Conservation (phyloP, 2,797 vertebrate species). For the Amphiprion clarkii region DNA sequence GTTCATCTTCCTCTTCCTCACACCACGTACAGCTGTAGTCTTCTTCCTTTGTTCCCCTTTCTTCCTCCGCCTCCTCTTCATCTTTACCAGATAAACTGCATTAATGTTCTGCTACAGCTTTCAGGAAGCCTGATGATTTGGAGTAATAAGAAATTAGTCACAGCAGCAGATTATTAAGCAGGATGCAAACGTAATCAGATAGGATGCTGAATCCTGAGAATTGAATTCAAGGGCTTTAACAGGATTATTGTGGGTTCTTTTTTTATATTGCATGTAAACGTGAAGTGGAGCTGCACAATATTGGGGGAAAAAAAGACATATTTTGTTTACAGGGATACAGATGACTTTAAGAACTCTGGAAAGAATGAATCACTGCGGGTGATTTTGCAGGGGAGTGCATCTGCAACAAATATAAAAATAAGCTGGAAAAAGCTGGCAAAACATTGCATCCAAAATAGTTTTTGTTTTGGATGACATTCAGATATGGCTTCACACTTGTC, state of each 20-base stretch:
- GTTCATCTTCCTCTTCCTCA: conserved; percentile 20
- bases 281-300: background rate
- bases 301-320: too few relatives aligned
- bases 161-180: conserved; percentile 23
- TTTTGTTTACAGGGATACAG: too few relatives aligned
- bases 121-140: conserved; percentile 38
- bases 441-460: too few relatives aligned
- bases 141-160: conserved; percentile 45
- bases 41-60: conserved; percentile 1
- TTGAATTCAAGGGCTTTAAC: conserved; percentile 47
- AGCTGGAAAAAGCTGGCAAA: too few relatives aligned
- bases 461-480: too few relatives aligned
- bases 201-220: conserved; percentile 24
- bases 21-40: conserved; percentile 6
- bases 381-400: too few relatives aligned
- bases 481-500: too few relatives aligned
- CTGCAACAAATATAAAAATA: too few relatives aligned
- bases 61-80: conserved; percentile 12
- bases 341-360: too few relatives aligned
- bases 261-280: conserved; percentile 6
- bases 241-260: conserved; percentile 32
- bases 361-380: too few relatives aligned
- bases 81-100: conserved; percentile 6
- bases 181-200: conserved; percentile 35
- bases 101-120: conserved; percentile 19